Evolutionary conservation across 1,140 invertebrate genomes (phyloP).

Genomic region (Meloidogyne exigua): DNA sequence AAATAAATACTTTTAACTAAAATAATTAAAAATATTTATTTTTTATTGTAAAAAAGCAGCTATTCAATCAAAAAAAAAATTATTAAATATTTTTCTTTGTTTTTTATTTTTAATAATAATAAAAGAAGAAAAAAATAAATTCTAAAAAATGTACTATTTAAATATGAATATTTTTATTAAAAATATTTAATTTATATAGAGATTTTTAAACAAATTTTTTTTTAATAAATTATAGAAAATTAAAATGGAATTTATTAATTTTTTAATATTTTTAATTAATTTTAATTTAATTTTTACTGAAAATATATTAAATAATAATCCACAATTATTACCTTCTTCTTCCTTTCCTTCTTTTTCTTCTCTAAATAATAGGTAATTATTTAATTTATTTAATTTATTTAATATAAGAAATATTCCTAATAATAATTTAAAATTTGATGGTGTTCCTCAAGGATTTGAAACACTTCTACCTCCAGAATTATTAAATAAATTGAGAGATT

Average conservation of each 20-base stretch:
- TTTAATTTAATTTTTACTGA: not conserved
- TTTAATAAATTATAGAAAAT: too few relatives aligned
- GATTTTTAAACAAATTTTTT: too few relatives aligned
- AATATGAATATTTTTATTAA: too few relatives aligned
- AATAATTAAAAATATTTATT: too few relatives aligned
- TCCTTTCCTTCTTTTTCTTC: not conserved
- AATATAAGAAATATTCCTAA: not conserved
- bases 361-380: not conserved
- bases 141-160: too few relatives aligned
- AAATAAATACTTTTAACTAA: too few relatives aligned
- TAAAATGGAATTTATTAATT: not conserved
- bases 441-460: constrained; percentile 33
- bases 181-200: too few relatives aligned
- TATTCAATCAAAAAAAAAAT: too few relatives aligned
- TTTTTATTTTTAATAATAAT: too few relatives aligned
- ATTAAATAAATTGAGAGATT: constrained; percentile 23
- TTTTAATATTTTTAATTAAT: not conserved
- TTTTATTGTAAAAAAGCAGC: too few relatives aligned
- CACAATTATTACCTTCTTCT: not conserved
- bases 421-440: not conserved
- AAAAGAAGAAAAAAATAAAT: too few relatives aligned
- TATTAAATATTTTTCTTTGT: too few relatives aligned
- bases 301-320: not conserved
- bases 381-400: not conserved
- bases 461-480: constrained; percentile 30